Evolutionary conservation across 2,797 vertebrate genomes (phyloP), one percentile per base, ranked within the genome.

Genomic region (Anguilla marmorata): DNA sequence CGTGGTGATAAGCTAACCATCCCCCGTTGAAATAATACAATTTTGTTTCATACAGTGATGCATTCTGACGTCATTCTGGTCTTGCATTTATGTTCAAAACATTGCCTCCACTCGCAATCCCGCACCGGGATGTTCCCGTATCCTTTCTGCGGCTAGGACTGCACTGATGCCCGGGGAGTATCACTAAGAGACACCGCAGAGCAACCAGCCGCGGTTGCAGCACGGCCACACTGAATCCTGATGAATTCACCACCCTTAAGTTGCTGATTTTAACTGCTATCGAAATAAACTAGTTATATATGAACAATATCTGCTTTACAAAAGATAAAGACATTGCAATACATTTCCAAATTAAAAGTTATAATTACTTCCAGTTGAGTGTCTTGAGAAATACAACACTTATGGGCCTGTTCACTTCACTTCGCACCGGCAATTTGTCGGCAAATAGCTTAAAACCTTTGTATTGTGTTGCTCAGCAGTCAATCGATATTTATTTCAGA

Each of bases 151-250:
- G 96, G 96, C 94, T 48, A 56, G 86, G 85, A 89, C 89, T 88
- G 94, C 95, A 86, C 92, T 80, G 90, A 83, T 92, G 92, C 91
- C 95, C 95, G 96, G 96, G 92, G 91, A 93, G 93, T 87, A 85
- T 92, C 91, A 92, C 85, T 94, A 97, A 93, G 95, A 96, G 93
- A 97, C 96, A 94, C 96, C 96, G 96, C 94, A 95, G 96, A 91
- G 85, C 92, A 90, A 93, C 93, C 84, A 94, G 95, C 94, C 94
- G 95, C 94, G 93, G 93, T 86, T 88, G 89, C 88, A 87, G 86
- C 88, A 91, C 93, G 93, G 94, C 94, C 92, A 91, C 94, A 50
- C 90, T 89, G 86, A 90, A 85, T n/a, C 90, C 88, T 41, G 54
- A 63, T 83, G 82, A 58, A 27, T 86, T 66, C n/a, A 30, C 45